These are phyloP conservation scores for Trachymyrmex cornetzi DNA, from an alignment of 1,140 invertebrate genomes.

Conservation along the genomic window DNA sequence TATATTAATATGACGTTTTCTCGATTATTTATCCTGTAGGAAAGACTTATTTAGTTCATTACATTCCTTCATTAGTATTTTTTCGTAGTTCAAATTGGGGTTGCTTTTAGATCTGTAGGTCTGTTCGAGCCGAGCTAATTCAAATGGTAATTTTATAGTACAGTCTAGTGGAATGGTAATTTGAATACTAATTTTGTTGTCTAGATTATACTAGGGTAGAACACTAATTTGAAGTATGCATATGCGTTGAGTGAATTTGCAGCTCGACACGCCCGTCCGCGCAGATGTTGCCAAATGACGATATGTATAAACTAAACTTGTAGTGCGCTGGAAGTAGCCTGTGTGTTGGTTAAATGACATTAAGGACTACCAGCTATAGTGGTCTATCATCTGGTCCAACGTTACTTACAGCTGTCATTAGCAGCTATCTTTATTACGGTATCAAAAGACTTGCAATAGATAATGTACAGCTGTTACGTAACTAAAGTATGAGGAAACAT, in stretches of 20 bases:
- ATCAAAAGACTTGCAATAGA: neutral
- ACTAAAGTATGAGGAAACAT: neutral
- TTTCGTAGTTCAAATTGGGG: neutral
- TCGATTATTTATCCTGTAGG: neutral
- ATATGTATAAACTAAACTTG: constrained; percentile 68
- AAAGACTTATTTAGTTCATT: neutral
- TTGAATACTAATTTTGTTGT: constrained; percentile 74
- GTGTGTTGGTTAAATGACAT: constrained; percentile 51
- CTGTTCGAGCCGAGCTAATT: constrained; percentile 23
- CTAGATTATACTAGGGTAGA: constrained; percentile 37
- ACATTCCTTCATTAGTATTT: constrained; percentile 13
- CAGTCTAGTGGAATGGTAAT: constrained; percentile 55
- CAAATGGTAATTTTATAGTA: constrained; percentile 56
- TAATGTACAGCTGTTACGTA: neutral
- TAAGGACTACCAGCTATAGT: constrained; percentile 49
- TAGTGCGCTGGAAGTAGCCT: constrained; percentile 57
- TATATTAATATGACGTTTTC: neutral
- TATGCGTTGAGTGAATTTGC: constrained; percentile 64
- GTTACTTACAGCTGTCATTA: neutral
- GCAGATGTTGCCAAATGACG: constrained; percentile 70
- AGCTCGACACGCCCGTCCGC: constrained; percentile 62
- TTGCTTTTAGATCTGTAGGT: neutral
- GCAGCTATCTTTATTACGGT: neutral
- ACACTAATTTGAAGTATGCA: constrained; percentile 70
- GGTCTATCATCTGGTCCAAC: constrained; percentile 1